phyloP scores from a whole-genome alignment of 35 echinoderm and acorn worm species.

The Chiridota heheva region DNA sequence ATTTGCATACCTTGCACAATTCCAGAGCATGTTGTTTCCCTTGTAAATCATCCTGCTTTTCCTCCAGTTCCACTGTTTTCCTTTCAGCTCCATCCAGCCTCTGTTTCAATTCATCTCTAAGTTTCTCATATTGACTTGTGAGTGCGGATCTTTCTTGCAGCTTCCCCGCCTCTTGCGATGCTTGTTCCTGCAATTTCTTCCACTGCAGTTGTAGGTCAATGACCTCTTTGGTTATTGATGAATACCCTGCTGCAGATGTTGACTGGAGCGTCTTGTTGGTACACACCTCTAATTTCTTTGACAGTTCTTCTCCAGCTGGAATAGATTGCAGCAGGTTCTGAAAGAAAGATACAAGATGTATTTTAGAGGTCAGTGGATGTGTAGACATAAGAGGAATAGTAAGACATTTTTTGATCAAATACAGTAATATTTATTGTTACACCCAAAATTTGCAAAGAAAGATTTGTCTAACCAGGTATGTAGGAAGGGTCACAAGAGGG shows the following conservation, averaged over 20 bases:
- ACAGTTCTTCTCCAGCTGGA: slow-evolving; percentile 24
- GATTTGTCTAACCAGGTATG: no score
- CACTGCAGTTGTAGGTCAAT: slow-evolving; percentile 13
- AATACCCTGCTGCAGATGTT: slow-evolving; percentile 48
- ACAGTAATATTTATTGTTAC: background rate
- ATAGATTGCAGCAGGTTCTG: slow-evolving; percentile 28
- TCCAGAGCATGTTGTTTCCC: slow-evolving; percentile 28
- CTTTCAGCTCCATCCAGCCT: slow-evolving; percentile 52
- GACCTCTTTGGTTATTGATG: slow-evolving; percentile 24
- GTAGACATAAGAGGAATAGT: background rate
- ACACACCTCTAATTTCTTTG: slow-evolving; percentile 40
- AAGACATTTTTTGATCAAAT: background rate
- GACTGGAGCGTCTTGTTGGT: slow-evolving; percentile 36
- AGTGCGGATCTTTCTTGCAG: slow-evolving; percentile 24
- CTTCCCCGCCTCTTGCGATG: slow-evolving; percentile 25
- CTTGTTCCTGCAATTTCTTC: slow-evolving; percentile 14
- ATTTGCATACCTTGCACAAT: slow-evolving; percentile 59
- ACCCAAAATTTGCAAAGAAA: no score
- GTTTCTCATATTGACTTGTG: slow-evolving; percentile 33
- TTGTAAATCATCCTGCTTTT: slow-evolving; percentile 38
- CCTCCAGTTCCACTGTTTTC: slow-evolving; percentile 2
- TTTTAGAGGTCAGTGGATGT: background rate
- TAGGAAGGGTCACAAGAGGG: no score
- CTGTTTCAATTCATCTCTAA: slow-evolving; percentile 14
- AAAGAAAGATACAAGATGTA: background rate